Evolutionary conservation across 1,140 invertebrate species (phyloP), one percentile per base, ranked within the genome.

Genomic region (Bombus vancouverensis): DNA sequence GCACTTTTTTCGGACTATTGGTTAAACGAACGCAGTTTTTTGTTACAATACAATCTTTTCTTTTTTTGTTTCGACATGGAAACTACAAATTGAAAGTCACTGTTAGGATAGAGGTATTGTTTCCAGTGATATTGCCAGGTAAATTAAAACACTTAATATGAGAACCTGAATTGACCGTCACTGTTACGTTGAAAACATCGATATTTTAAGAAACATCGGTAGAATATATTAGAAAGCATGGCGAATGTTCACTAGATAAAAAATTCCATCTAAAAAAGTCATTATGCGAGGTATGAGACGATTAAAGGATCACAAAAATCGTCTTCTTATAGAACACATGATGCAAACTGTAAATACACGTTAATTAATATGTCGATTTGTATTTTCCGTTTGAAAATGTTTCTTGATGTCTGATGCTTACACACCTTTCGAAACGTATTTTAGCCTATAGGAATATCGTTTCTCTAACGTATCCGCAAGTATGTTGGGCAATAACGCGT

Each of bases 371-470:
- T 65, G 47, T 62, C 25, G 53, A 79, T 79, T 53, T 47, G 32
- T 32, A 72, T 71, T 84, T 18, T 62, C 15, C 15, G 68, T 83
- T 78, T 15, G 13, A 84, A 10, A 57, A 79, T 28, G 62, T 32
- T 80, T 72, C 5, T 5, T 80, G 13, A 12, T 2, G 25, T 78
- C 39, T 34, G 42, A 32, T 78, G 22, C 10, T 8, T 34, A 25
- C 39, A 70, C 5, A 57, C 2, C 25, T 85, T 80, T 28, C 66
- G 53, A 80, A 79, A 85, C 47, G 10, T 78, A 66, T 71, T 79
- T 34, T 37, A 59, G 8, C 22, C 37, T 71, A n/a, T 53, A n/a
- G 4, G 59, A 72, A 72, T 59, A 62, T 73, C 10, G n/a, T 57
- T 10, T 9, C n/a, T 32, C 32, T 4, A 15, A 68, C n/a, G 75